phyloP scores from a whole-genome alignment of 1,140 invertebrate species.

The Drosophila nasuta region DNA sequence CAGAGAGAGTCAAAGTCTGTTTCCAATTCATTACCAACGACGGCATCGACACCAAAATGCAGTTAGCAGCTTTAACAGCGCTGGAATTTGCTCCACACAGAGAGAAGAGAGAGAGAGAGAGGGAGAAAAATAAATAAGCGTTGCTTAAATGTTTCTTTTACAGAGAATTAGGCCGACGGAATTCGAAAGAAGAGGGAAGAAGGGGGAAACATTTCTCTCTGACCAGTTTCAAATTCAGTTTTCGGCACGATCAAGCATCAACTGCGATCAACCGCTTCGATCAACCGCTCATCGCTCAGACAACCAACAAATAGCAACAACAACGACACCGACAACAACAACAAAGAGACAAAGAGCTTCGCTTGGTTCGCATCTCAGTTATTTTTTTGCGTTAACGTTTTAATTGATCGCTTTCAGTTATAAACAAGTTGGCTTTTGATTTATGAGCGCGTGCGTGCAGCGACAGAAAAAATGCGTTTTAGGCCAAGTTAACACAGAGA shows the following conservation, averaged over 20 bases:
- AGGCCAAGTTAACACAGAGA: slow-evolving; percentile 54
- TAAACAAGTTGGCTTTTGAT: slow-evolving; percentile 81
- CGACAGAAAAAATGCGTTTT: slow-evolving; percentile 76
- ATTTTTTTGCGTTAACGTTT: slow-evolving; percentile 81
- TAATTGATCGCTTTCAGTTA: slow-evolving; percentile 83
- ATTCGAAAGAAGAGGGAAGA: slow-evolving; percentile 43
- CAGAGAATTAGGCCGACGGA: slow-evolving; percentile 71
- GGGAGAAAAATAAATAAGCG: slow-evolving; percentile 20
- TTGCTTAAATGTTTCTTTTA: slow-evolving; percentile 54
- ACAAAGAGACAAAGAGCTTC: slow-evolving; percentile 11
- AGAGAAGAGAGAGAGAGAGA: slow-evolving; percentile 9
- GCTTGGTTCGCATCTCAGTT: slow-evolving; percentile 54
- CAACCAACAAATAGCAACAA: slow-evolving; percentile 5
- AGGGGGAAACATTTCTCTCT: slow-evolving; percentile 23
- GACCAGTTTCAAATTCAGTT: slow-evolving; percentile 66
- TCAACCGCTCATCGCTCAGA: slow-evolving; percentile 64
- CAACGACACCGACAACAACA: slow-evolving; percentile 12
- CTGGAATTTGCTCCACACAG: slow-evolving; percentile 57
- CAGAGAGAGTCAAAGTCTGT: slow-evolving; percentile 17
- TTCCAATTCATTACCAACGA: slow-evolving; percentile 71
- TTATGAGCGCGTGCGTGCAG: slow-evolving; percentile 79
- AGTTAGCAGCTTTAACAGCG: slow-evolving; percentile 66
- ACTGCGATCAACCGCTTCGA: slow-evolving; percentile 60
- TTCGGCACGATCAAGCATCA: slow-evolving; percentile 78
- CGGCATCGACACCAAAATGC: slow-evolving; percentile 72